Conservation (phyloP, 1,140 invertebrate species). For the Gerris buenoi region DNA sequence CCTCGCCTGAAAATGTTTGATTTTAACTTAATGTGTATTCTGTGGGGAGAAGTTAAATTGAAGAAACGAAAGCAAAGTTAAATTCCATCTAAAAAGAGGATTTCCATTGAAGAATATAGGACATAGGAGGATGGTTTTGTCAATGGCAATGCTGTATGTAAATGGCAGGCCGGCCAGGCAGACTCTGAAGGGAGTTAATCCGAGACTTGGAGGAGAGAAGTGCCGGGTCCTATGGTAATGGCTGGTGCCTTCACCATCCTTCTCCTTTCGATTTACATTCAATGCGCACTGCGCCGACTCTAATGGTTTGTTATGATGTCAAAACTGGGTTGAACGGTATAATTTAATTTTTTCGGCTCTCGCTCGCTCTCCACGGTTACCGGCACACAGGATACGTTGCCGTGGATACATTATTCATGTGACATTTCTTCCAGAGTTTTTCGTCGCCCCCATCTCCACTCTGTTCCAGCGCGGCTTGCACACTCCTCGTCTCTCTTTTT, state of each 20-base stretch:
- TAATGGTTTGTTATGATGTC: constrained; percentile 17
- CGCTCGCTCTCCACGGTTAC: neutral
- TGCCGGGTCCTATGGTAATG: no score
- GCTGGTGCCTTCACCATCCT: neutral
- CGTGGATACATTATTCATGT: constrained; percentile 15
- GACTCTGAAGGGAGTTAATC: no score
- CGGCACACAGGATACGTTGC: neutral
- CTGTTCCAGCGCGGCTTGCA: neutral
- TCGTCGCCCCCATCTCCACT: neutral
- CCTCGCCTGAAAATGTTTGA: no score
- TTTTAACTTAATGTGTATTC: no score
- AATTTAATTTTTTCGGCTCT: constrained; percentile 15
- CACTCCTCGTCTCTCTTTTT: neutral
- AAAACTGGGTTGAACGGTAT: constrained; percentile 17
- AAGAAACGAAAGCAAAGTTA: no score
- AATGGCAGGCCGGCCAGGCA: no score
- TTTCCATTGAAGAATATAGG: no score
- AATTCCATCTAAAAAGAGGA: no score
- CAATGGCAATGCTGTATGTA: no score
- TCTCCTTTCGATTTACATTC: constrained; percentile 13
- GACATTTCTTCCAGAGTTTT: constrained; percentile 2
- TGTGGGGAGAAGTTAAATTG: no score
- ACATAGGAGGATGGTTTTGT: no score
- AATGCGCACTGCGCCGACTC: constrained; percentile 5
- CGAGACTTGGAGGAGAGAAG: no score